These are phyloP conservation scores for Tholera decimalis DNA, from an alignment of 2,888 invertebrate species.

Conservation along the genomic window DNA sequence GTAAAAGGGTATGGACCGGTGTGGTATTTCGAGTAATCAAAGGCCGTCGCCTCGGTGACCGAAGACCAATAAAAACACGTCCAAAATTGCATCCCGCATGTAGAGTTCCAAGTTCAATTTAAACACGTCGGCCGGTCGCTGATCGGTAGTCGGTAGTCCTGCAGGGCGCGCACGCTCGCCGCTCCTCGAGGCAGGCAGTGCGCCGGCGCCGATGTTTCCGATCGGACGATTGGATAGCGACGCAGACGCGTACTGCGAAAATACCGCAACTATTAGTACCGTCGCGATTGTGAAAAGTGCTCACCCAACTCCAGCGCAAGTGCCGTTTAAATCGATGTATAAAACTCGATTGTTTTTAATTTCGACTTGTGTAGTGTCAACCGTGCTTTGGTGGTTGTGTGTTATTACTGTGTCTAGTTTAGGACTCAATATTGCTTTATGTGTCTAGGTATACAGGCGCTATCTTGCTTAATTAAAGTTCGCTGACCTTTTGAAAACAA, in stretches of 20 bases:
- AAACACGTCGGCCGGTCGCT: slow-evolving; percentile 71
- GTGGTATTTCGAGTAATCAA: slow-evolving; percentile 81
- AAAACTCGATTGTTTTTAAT: slow-evolving; percentile 39
- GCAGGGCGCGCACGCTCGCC: slow-evolving; percentile 62
- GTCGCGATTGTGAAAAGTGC: slow-evolving; percentile 64
- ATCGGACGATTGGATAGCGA: slow-evolving; percentile 82
- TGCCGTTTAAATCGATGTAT: slow-evolving; percentile 51
- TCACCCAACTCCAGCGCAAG: slow-evolving; percentile 64
- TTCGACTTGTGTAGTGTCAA: slow-evolving; percentile 54
- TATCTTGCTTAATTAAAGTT: slow-evolving; percentile 74
- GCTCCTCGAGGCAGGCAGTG: slow-evolving; percentile 74
- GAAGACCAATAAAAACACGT: slow-evolving; percentile 81
- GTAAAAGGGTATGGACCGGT: slow-evolving; percentile 77
- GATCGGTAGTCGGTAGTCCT: slow-evolving; percentile 68
- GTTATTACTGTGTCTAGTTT: slow-evolving; percentile 66
- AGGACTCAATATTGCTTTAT: slow-evolving; percentile 67
- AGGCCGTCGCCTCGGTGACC: slow-evolving; percentile 72
- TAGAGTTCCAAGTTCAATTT: slow-evolving; percentile 84
- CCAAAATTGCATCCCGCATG: slow-evolving; percentile 81
- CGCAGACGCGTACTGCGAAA: slow-evolving; percentile 75
- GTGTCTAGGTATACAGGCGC: slow-evolving; percentile 61
- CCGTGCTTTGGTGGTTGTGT: slow-evolving; percentile 70
- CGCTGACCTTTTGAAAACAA: slow-evolving; percentile 63
- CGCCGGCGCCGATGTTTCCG: slow-evolving; percentile 83
- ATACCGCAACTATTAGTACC: slow-evolving; percentile 69